Base-by-base conservation (phyloP, 1,140 invertebrate species). In the Sinella curviseta region DNA sequence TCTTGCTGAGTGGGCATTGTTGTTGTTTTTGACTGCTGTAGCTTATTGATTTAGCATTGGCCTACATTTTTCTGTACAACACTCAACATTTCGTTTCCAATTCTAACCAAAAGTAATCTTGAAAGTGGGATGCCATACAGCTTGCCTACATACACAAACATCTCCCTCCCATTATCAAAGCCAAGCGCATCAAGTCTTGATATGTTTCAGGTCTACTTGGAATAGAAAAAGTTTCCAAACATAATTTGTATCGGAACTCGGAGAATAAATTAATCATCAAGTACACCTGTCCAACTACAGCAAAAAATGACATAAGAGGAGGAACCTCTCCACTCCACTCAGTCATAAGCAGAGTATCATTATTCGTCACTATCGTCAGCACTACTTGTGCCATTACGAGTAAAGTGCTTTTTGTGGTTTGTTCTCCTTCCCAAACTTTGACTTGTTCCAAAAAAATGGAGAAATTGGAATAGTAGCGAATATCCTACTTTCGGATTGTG, bases 1-100 rank as follows among this genome's bases (percentile, higher is more conserved):
- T n/a, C n/a, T n/a, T n/a, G n/a, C n/a, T n/a, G n/a, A n/a, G n/a
- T n/a, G n/a, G n/a, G n/a, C n/a, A n/a, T n/a, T n/a, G n/a, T n/a
- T n/a, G n/a, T n/a, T n/a, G n/a, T n/a, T n/a, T n/a, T n/a, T n/a
- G 12, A 60, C 4, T 3, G 24, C 24, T 17, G 8, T 60, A n/a
- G 14, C 24, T 4, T 60, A 60, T 60, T 60, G 57, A 60, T 60
- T 60, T 26, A 60, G 57, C 57, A 60, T 60, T 60, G 57, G 57
- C 57, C 57, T 60, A 26, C 3, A 60, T 60, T 17, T 48, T 48
- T 48, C 17, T n/a, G n/a, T n/a, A n/a, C 39, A 48, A 8, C 39
- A 17, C 17, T 48, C 39, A 48, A 17, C 4, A 48, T 48, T 17
- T 48, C 39, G 39, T 4, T 48, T 48, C 39, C 17, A 8, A 48